Conservation (phyloP, 2,888 invertebrate species). For the Eristalis pertinax region DNA sequence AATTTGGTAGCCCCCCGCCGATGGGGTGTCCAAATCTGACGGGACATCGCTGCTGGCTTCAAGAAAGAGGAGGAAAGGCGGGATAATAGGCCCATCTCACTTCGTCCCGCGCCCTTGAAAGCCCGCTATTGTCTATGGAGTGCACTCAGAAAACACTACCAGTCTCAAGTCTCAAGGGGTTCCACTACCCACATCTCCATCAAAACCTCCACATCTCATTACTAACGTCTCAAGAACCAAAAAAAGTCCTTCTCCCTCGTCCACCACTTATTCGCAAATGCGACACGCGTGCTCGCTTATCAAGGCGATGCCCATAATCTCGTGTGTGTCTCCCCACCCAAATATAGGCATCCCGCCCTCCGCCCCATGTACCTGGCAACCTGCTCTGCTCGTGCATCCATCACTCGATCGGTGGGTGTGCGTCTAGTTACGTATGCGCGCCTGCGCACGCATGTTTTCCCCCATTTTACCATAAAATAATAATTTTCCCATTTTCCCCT, state of each 20-base stretch:
- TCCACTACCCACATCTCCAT: too few relatives aligned
- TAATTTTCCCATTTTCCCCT: slow-evolving; percentile 68
- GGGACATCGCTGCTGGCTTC: too few relatives aligned
- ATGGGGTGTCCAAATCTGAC: too few relatives aligned
- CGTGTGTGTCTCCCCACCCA: slow-evolving; percentile 22
- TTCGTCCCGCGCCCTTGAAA: too few relatives aligned
- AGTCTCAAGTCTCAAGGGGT: too few relatives aligned
- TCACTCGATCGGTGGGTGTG: slow-evolving; percentile 45
- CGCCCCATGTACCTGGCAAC: background rate
- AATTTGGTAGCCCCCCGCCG: too few relatives aligned
- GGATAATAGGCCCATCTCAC: too few relatives aligned
- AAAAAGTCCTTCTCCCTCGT: background rate
- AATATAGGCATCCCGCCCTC: slow-evolving; percentile 53
- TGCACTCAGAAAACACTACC: too few relatives aligned
- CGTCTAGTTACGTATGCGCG: slow-evolving; percentile 62
- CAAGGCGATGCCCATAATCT: slow-evolving; percentile 55
- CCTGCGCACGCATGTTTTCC: slow-evolving; percentile 70
- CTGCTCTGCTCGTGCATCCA: background rate
- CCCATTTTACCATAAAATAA: slow-evolving; percentile 71
- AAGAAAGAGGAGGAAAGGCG: too few relatives aligned
- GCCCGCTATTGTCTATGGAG: too few relatives aligned
- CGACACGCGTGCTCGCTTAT: slow-evolving; percentile 6
- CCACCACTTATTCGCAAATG: background rate
- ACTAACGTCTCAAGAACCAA: too few relatives aligned
- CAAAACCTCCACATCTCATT: too few relatives aligned